Percentiles rank a stretch among this genome's conserved stretches.
phyloP scores from a whole-genome alignment of 2,797 vertebrate species.

The Sardinella longiceps region DNA sequence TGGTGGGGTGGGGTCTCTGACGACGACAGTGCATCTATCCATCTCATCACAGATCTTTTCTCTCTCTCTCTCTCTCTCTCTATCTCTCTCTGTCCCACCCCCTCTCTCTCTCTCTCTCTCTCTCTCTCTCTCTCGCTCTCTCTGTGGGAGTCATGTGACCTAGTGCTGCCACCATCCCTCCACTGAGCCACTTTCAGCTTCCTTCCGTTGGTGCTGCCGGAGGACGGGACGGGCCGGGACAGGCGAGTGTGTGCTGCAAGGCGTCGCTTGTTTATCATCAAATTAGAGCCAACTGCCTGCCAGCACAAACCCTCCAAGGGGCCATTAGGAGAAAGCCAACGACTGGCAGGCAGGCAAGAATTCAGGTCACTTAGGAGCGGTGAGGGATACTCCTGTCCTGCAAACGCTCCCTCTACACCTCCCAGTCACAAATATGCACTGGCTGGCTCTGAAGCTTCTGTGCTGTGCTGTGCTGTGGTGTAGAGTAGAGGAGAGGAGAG shows the following conservation, averaged over 20 bases:
- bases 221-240: neutral
- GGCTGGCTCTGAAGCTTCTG: neutral
- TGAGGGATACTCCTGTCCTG: neutral
- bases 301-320: slow-evolving; percentile 20
- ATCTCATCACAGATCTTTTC: neutral
- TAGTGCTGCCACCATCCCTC: neutral
- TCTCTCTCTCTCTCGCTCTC: no score
- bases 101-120: neutral
- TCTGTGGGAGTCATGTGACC: neutral
- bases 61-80: neutral
- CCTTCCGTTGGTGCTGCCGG: neutral
- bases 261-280: slow-evolving; percentile 32
- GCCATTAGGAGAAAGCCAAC: slow-evolving; percentile 31
- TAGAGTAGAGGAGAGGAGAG: neutral
- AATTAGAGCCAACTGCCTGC: slow-evolving; percentile 31
- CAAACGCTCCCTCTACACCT: neutral
- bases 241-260: no score
- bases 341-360: slow-evolving; percentile 28
- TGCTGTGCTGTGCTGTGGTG: no score
- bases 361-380: slow-evolving; percentile 29
- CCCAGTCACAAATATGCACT: neutral
- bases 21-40: neutral
- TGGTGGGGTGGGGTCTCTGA: neutral
- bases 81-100: neutral
- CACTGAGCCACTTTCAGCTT: neutral